Conservation (phyloP, 2,888 invertebrate species). For the Ophion ventricosus region DNA sequence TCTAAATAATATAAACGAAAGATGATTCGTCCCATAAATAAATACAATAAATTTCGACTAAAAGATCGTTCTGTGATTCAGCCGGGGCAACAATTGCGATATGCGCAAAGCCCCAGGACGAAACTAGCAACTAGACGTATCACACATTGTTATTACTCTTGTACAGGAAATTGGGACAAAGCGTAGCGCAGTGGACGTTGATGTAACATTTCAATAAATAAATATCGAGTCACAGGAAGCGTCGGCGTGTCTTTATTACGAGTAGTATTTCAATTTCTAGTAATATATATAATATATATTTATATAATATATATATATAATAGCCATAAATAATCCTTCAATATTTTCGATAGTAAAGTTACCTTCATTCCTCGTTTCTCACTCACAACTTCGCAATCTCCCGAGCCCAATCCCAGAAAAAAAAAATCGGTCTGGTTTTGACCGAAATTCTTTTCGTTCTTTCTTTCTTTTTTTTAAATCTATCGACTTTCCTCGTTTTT, state of each 20-base stretch:
- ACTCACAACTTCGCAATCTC: conserved; percentile 29
- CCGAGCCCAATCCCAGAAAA: conserved; percentile 15
- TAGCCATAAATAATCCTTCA: conserved; percentile 81
- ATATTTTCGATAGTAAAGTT: conserved; percentile 76
- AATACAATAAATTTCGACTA: too few species aligned
- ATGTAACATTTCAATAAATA: conserved; percentile 27
- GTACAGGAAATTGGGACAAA: background rate
- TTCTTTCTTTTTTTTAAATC: conserved; percentile 27
- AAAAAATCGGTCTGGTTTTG: background rate
- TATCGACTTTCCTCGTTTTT: conserved; percentile 28
- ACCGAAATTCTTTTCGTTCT: background rate
- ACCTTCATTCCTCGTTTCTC: conserved; percentile 34
- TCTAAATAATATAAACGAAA: too few species aligned
- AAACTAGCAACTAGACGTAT: background rate
- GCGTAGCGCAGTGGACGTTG: background rate
- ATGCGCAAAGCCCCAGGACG: background rate
- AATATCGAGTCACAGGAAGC: conserved; percentile 74
- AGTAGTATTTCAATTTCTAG: conserved; percentile 81
- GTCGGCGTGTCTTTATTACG: conserved; percentile 82
- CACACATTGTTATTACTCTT: background rate
- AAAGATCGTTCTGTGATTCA: too few species aligned
- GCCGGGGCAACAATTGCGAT: too few species aligned
- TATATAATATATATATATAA: conserved; percentile 73
- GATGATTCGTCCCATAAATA: too few species aligned
- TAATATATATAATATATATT: conserved; percentile 81